Percentiles rank a stretch among this genome's conserved stretches.
These are phyloP conservation scores for Mandrillus leucophaeus DNA, from an alignment of 2,113 vertebrate genomes.

Conservation along the genomic window DNA sequence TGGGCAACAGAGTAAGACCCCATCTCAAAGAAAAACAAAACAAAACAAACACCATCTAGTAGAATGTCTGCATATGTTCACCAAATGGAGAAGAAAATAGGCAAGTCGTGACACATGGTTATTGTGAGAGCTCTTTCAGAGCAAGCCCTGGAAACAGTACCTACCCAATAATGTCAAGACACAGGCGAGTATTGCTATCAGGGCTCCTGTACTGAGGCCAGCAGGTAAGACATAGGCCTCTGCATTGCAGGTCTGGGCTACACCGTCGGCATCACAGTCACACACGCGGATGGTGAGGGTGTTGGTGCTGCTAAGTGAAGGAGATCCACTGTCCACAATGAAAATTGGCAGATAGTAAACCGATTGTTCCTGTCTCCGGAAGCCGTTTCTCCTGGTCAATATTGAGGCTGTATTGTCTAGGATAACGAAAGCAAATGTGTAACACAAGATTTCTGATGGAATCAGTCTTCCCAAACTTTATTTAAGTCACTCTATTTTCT, in stretches of 20 bases:
- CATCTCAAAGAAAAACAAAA: no score
- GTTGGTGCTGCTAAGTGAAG: constrained; percentile 96
- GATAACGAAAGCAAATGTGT: constrained; percentile 24
- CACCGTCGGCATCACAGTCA: constrained; percentile 91
- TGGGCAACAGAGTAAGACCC: no score
- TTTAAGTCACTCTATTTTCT: neutral
- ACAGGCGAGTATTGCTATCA: constrained; percentile 95
- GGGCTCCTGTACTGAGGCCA: constrained; percentile 95
- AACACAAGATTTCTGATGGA: neutral
- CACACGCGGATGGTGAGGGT: constrained; percentile 96
- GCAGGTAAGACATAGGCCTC: constrained; percentile 93
- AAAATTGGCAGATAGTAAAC: constrained; percentile 93
- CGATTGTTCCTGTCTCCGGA: constrained; percentile 92
- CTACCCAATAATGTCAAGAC: constrained; percentile 94
- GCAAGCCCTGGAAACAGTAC: neutral
- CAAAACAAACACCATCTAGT: no score
- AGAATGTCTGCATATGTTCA: neutral
- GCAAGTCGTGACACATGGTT: fast-evolving
- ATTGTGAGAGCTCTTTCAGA: fast-evolving
- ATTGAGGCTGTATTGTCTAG: constrained; percentile 96
- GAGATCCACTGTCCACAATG: constrained; percentile 95
- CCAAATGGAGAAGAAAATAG: neutral
- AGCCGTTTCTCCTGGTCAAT: constrained; percentile 91
- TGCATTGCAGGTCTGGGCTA: constrained; percentile 93
- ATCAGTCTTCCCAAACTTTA: neutral